phyloP scores from a whole-genome alignment of 2,113 vertebrate genomes.

The Tyto alba region DNA sequence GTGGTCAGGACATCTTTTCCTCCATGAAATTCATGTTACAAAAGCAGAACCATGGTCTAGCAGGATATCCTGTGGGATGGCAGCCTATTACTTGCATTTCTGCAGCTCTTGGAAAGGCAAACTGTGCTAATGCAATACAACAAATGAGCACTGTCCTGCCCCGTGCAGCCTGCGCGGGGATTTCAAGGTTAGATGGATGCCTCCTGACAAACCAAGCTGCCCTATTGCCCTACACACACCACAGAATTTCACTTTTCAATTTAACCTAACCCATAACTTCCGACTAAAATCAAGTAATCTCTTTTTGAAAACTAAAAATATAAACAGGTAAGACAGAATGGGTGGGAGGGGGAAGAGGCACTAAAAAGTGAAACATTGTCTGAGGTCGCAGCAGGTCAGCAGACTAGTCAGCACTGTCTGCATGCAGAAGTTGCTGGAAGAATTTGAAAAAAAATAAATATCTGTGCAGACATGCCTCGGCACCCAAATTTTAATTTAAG shows the following conservation, averaged over 20 bases:
- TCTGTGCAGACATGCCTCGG: neutral
- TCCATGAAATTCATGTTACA: neutral
- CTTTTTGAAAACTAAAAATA: neutral
- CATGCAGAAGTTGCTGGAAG: neutral
- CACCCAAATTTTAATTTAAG: neutral
- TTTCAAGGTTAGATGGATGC: neutral
- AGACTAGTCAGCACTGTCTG: neutral
- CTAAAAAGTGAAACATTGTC: neutral
- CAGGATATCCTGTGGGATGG: neutral
- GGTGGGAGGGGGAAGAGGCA: conserved; percentile 17
- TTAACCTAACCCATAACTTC: neutral
- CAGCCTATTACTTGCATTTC: neutral
- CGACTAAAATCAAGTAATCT: neutral
- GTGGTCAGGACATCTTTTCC: neutral
- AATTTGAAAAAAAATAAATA: neutral
- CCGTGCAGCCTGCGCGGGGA: rapidly evolving
- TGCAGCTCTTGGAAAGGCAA: neutral
- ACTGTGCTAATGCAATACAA: no score
- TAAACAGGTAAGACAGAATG: neutral
- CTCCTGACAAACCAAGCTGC: neutral
- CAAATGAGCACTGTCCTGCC: rapidly evolving
- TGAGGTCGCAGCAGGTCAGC: conserved; percentile 17
- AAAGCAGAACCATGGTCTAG: neutral
- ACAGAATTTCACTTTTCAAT: neutral
- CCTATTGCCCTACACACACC: neutral